Evolutionary conservation across 2,888 invertebrate genomes (phyloP).

Genomic region (Machimus rusticus): DNA sequence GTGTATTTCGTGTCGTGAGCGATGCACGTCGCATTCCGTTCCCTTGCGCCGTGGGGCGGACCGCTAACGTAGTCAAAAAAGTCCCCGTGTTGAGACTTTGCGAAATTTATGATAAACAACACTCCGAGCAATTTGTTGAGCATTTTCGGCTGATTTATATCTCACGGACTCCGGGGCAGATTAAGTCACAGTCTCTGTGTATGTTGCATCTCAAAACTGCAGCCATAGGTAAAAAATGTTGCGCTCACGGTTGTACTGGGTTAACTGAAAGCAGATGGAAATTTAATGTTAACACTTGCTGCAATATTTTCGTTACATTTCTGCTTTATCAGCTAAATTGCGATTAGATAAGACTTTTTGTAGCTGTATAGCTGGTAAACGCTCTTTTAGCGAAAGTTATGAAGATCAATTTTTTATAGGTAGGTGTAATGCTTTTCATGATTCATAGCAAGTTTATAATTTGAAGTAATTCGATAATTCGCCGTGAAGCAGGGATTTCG

Average conservation of each 20-base stretch:
- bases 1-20: slow-evolving; percentile 58
- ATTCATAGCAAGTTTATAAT: not conserved
- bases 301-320: not conserved
- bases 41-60: not conserved
- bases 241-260: not conserved
- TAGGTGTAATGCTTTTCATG: not conserved
- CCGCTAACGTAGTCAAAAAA: not conserved
- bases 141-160: slow-evolving; percentile 14
- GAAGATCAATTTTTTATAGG: not conserved
- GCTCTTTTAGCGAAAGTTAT: not conserved
- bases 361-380: not conserved
- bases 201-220: not conserved
- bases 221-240: slow-evolving; percentile 10
- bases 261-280: slow-evolving; percentile 13
- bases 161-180: not conserved
- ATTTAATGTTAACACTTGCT: slow-evolving; percentile 3
- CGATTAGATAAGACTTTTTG: slow-evolving; percentile 18
- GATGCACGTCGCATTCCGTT: slow-evolving; percentile 56
- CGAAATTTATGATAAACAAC: slow-evolving; percentile 25
- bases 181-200: not conserved
- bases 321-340: slow-evolving; percentile 21
- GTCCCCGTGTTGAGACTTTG: slow-evolving; percentile 18
- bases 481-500: not conserved
- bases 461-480: not conserved
- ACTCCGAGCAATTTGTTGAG: slow-evolving; percentile 13